A percentile compares a stretch with the other conserved stretches of the same genome.
phyloP scores from a whole-genome alignment of 2,113 vertebrate genomes.

The Cervus canadensis region DNA sequence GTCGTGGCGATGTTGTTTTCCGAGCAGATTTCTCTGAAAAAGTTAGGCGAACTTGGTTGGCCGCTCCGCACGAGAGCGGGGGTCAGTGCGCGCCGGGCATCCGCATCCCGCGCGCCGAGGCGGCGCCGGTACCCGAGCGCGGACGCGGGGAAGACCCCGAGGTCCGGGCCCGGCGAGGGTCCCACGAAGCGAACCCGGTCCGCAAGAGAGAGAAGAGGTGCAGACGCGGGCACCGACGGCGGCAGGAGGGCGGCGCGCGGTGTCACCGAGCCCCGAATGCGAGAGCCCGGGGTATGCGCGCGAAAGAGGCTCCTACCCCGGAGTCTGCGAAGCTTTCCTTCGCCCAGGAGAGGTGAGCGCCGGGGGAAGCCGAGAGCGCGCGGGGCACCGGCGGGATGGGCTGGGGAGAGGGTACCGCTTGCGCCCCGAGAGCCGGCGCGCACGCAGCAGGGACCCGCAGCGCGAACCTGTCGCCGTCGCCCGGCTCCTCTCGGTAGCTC shows the following conservation, averaged over 20 bases:
- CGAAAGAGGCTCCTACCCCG: rapidly evolving
- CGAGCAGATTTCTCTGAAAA: constrained; percentile 88
- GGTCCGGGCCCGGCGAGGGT: neutral
- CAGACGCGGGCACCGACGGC: neutral
- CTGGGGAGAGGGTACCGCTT: neutral
- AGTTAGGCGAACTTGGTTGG: neutral
- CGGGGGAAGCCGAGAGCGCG: rapidly evolving
- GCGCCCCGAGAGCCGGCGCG: neutral
- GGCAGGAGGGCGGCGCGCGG: neutral
- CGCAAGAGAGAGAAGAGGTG: neutral
- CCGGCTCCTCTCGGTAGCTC: constrained; percentile 89
- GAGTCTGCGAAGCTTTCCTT: neutral
- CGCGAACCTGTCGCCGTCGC: constrained; percentile 86
- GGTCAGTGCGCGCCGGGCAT: neutral
- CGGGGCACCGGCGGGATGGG: neutral
- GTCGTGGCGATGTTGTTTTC: constrained; percentile 92
- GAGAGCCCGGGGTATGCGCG: neutral
- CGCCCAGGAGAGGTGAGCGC: neutral
- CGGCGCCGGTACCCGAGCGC: neutral
- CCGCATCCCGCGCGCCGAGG: neutral
- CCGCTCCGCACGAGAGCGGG: neutral
- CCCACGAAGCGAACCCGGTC: neutral
- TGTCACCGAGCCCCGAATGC: rapidly evolving
- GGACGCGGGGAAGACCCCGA: neutral
- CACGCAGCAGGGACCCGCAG: neutral